Conservation (phyloP, 2,888 invertebrate species). For the Heliconius sara region DNA sequence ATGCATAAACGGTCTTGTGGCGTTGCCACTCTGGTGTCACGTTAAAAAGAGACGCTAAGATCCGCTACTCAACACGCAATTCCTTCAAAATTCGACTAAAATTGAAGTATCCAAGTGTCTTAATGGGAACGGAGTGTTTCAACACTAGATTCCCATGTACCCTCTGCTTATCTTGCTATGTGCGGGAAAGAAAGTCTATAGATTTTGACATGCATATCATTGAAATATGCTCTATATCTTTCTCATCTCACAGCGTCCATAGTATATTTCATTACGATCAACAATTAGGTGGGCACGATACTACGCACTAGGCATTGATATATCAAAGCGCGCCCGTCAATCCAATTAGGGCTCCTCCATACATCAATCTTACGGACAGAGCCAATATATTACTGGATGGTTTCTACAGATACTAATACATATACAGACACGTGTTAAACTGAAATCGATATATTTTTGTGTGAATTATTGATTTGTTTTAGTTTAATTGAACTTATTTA, state of each 20-base stretch:
- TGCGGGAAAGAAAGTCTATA: not conserved
- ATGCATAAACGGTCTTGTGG: too few relatives aligned
- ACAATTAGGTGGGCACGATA: conserved; percentile 13
- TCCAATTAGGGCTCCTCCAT: conserved; percentile 29
- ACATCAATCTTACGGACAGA: conserved; percentile 23
- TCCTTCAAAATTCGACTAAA: too few relatives aligned
- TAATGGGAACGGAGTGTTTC: too few relatives aligned
- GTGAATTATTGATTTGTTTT: not conserved
- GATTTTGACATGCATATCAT: not conserved
- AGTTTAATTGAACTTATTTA: too few relatives aligned
- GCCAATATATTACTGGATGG: conserved; percentile 21
- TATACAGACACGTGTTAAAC: not conserved
- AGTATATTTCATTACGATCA: not conserved
- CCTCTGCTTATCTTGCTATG: too few relatives aligned
- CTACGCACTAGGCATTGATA: conserved; percentile 20
- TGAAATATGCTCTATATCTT: not conserved
- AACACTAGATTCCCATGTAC: too few relatives aligned
- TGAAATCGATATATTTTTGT: not conserved
- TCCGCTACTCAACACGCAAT: too few relatives aligned
- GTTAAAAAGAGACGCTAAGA: too few relatives aligned
- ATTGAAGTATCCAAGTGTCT: too few relatives aligned
- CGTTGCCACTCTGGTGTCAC: too few relatives aligned
- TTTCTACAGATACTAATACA: not conserved
- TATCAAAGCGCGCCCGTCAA: conserved; percentile 29
- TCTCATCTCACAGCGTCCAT: not conserved